Evolutionary conservation across 35 echinoderm and acorn worm species (phyloP).

Genomic region (Holothuria glaberrima): DNA sequence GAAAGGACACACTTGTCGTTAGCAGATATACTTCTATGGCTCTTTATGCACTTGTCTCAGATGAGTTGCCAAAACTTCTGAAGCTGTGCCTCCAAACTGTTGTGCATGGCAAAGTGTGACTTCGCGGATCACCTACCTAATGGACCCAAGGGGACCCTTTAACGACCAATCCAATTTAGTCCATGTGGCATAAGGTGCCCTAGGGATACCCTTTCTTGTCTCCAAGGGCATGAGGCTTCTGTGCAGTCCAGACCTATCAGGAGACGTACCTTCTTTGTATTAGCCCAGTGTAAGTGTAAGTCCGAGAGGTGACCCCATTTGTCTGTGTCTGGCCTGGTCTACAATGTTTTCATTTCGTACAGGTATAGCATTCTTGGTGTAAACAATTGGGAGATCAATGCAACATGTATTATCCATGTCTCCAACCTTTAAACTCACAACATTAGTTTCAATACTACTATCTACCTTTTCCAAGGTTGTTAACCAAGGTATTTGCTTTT

Average conservation of each 20-base stretch:
- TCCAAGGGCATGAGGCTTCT: conserved; percentile 59
- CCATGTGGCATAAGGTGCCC: conserved; percentile 52
- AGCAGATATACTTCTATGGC: not conserved
- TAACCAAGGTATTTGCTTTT: conserved; percentile 32
- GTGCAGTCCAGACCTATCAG: conserved; percentile 74
- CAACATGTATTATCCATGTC: not conserved
- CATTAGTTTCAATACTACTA: conserved; percentile 51
- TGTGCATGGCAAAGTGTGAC: not conserved
- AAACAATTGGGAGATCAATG: conserved; percentile 41
- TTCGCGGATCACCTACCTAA: not conserved
- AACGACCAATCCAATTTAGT: conserved; percentile 63
- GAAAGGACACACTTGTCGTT: not conserved
- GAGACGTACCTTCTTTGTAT: conserved; percentile 50
- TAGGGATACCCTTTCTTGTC: not conserved
- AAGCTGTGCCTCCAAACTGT: conserved; percentile 47
- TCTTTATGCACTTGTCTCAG: not conserved
- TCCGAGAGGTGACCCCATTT: conserved; percentile 52
- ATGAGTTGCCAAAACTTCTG: conserved; percentile 57
- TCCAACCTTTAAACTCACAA: conserved; percentile 50
- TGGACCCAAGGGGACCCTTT: conserved; percentile 37
- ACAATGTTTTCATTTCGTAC: conserved; percentile 57
- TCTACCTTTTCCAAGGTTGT: conserved; percentile 48
- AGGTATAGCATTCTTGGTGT: conserved; percentile 23
- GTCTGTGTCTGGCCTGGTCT: conserved; percentile 26
- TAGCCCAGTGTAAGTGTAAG: conserved; percentile 16